Evolutionary conservation across 1,140 invertebrate species (phyloP).

Genomic region (Zeugodacus cucurbitae): DNA sequence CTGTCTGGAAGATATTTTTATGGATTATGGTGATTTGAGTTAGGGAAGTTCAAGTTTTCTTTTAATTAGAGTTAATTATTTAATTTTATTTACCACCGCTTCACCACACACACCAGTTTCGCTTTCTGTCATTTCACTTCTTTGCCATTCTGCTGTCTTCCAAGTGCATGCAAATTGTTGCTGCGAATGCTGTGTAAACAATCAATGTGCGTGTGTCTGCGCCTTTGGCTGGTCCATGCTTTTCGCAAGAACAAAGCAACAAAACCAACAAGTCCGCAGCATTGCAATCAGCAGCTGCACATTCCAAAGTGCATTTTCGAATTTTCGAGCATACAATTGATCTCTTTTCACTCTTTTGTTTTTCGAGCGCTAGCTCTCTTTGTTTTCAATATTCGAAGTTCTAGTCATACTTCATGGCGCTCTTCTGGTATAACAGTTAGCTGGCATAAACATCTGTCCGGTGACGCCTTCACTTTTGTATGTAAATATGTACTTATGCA

Average conservation of each 20-base stretch:
- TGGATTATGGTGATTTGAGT: too few species aligned
- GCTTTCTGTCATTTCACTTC: background rate
- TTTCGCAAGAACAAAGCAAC: background rate
- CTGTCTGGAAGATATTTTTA: too few species aligned
- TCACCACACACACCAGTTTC: background rate
- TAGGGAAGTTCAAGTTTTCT: background rate
- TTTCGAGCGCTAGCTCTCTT: background rate
- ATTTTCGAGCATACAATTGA: constrained; percentile 11
- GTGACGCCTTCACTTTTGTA: constrained; percentile 4
- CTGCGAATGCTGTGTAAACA: background rate
- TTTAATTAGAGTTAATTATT: background rate
- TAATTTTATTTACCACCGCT: too few species aligned
- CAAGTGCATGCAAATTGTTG: background rate
- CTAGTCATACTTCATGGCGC: background rate
- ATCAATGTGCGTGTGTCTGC: too few species aligned
- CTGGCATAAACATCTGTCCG: constrained; percentile 23
- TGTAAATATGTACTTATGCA: background rate
- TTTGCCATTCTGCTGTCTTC: background rate
- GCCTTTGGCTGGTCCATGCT: background rate
- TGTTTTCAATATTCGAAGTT: background rate
- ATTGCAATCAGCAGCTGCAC: constrained; percentile 36
- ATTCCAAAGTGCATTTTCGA: constrained; percentile 38
- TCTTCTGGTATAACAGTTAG: constrained; percentile 21
- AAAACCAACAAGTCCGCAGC: background rate
- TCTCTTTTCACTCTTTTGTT: background rate